Evolutionary conservation across 2,113 vertebrate genomes (phyloP).

Genomic region (Meriones unguiculatus): DNA sequence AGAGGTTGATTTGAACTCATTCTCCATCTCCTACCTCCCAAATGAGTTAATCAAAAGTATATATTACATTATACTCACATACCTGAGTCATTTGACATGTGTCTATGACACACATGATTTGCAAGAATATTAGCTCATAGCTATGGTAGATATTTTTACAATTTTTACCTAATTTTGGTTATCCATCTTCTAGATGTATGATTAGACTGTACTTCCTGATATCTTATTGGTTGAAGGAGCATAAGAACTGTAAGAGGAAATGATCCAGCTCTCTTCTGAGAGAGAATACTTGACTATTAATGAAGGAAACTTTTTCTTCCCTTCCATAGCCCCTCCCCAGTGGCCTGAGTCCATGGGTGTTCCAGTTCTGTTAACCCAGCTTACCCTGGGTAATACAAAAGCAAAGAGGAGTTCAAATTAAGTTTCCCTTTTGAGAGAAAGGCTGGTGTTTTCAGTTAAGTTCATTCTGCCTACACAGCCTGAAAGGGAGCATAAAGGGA

Average conservation of each 20-base stretch:
- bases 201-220: neutral
- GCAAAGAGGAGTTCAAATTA: constrained; percentile 11
- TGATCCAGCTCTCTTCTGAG: neutral
- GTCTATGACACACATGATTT: neutral
- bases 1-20: neutral
- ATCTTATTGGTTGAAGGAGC: neutral
- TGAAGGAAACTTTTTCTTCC: neutral
- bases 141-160: neutral
- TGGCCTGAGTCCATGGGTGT: neutral
- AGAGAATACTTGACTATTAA: neutral
- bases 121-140: neutral
- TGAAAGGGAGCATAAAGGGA: neutral
- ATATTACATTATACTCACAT: neutral
- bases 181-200: neutral
- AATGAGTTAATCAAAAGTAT: neutral
- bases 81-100: neutral
- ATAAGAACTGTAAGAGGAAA: neutral
- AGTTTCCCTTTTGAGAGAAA: neutral
- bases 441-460: neutral
- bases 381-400: neutral
- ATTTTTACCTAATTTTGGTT: neutral
- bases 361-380: neutral
- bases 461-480: neutral
- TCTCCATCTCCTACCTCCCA: neutral
- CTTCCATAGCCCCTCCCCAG: neutral